Conservation (phyloP, 37 sponge, comb jelly and placozoan genomes). For the Lycopodina hypogea region DNA sequence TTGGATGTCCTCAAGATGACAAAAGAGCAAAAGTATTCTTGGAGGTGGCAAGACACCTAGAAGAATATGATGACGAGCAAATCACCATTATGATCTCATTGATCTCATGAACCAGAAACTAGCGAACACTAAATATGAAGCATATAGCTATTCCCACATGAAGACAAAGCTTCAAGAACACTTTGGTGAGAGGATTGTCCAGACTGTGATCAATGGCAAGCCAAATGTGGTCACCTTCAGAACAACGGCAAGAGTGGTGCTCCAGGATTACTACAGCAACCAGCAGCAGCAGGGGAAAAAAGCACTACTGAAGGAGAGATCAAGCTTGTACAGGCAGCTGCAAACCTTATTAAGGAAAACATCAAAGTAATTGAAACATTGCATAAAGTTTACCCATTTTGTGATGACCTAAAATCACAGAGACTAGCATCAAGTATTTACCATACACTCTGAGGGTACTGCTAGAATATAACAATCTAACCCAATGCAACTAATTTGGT, state of each 20-base stretch:
- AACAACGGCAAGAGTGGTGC: slow-evolving; percentile 21
- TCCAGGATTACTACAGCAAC: slow-evolving; percentile 38
- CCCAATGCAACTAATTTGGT: no score
- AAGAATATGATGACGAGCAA: slow-evolving; percentile 56
- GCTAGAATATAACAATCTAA: no score
- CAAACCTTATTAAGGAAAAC: slow-evolving; percentile 37
- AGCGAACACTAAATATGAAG: background rate
- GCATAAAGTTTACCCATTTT: slow-evolving; percentile 24
- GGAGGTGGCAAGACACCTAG: slow-evolving; percentile 46
- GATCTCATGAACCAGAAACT: slow-evolving; percentile 30
- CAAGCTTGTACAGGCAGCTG: slow-evolving; percentile 40
- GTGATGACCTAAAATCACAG: slow-evolving; percentile 17
- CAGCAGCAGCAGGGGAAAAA: background rate
- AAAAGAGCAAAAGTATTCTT: slow-evolving; percentile 43
- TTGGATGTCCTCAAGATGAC: slow-evolving; percentile 39
- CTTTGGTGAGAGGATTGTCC: slow-evolving; percentile 36
- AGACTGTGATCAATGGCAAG: slow-evolving; percentile 51
- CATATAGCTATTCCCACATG: slow-evolving; percentile 35
- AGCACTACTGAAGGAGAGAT: slow-evolving; percentile 7
- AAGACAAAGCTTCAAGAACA: slow-evolving; percentile 28
- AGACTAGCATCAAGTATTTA: slow-evolving; percentile 14
- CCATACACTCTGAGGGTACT: slow-evolving; percentile 25
- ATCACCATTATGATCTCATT: slow-evolving; percentile 45
- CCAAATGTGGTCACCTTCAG: slow-evolving; percentile 44
- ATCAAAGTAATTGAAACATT: slow-evolving; percentile 41